A percentile compares a stretch with the other conserved stretches of the same genome.
Evolutionary conservation across 2,113 vertebrate species (phyloP).

Genomic region (Syngnathus typhle): DNA sequence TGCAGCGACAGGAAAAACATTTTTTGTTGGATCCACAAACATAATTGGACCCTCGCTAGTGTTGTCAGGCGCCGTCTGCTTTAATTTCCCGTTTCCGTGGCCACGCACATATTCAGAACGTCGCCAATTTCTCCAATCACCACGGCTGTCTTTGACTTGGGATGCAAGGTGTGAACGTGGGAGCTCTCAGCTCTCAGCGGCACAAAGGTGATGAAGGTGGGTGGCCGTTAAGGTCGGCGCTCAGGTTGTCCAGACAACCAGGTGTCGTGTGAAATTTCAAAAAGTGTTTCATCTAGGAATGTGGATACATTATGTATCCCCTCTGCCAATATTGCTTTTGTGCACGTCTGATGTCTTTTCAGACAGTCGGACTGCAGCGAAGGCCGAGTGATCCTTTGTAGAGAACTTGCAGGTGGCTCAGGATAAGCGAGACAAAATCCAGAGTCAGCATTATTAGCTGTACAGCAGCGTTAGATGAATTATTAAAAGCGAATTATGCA

Average conservation of each 20-base stretch:
- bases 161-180: constrained; percentile 29
- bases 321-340: background rate
- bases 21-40: background rate
- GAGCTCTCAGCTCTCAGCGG: constrained; percentile 1
- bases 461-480: constrained; percentile 7
- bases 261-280: constrained; percentile 25
- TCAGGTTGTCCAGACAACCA: constrained; percentile 25
- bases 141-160: constrained; percentile 16
- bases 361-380: background rate
- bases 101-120: constrained; percentile 3
- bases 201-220: constrained; percentile 20
- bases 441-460: constrained; percentile 29
- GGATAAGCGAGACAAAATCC: constrained; percentile 5
- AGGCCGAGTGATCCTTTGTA: background rate
- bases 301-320: background rate
- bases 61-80: constrained; percentile 21
- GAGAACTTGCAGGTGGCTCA: background rate
- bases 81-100: constrained; percentile 33
- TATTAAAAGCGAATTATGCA: constrained; percentile 10
- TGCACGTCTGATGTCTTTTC: background rate
- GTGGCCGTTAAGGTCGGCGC: constrained; percentile 23
- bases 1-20: background rate
- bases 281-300: constrained; percentile 12
- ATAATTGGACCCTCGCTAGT: constrained; percentile 4
- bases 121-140: background rate